A percentile compares a stretch with the other conserved stretches of the same genome.
phyloP scores from a whole-genome alignment of 2,888 invertebrate genomes.

The Blastobasis adustella region DNA sequence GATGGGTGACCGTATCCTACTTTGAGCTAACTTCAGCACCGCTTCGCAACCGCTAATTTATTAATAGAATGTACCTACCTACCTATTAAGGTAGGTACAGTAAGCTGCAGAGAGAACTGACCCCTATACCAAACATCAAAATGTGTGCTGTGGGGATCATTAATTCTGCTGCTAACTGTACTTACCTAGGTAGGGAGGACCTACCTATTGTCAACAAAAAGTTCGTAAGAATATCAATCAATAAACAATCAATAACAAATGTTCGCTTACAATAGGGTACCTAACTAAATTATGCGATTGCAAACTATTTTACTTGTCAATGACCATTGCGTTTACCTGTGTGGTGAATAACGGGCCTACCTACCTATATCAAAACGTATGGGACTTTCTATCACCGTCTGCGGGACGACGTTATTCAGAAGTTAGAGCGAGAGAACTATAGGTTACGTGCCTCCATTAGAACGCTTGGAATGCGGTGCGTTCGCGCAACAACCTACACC shows the following conservation, averaged over 20 bases:
- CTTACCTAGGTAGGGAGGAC: no score
- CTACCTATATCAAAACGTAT: slow-evolving; percentile 43
- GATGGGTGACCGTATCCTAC: no score
- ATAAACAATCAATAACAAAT: slow-evolving; percentile 1
- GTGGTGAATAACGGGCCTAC: slow-evolving; percentile 58
- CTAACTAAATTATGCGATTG: not conserved
- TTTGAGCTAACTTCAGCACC: no score
- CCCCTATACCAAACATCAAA: no score
- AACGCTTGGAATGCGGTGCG: slow-evolving; percentile 67
- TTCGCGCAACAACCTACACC: slow-evolving; percentile 50
- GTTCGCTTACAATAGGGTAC: not conserved
- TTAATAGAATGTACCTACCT: no score
- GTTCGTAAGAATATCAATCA: not conserved
- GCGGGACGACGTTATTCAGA: slow-evolving; percentile 4
- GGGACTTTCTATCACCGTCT: slow-evolving; percentile 25
- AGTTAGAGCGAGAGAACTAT: slow-evolving; percentile 41
- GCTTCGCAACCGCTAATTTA: no score
- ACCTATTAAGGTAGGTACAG: no score
- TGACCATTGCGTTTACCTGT: slow-evolving; percentile 50
- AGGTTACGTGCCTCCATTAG: slow-evolving; percentile 46
- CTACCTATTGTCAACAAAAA: no score
- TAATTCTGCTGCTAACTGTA: no score
- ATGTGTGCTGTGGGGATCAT: no score
- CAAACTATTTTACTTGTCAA: slow-evolving; percentile 19
- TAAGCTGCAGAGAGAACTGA: no score